These are phyloP conservation scores for Todiramphus chloris DNA, from an alignment of 2,113 vertebrate genomes.

Conservation along the genomic window DNA sequence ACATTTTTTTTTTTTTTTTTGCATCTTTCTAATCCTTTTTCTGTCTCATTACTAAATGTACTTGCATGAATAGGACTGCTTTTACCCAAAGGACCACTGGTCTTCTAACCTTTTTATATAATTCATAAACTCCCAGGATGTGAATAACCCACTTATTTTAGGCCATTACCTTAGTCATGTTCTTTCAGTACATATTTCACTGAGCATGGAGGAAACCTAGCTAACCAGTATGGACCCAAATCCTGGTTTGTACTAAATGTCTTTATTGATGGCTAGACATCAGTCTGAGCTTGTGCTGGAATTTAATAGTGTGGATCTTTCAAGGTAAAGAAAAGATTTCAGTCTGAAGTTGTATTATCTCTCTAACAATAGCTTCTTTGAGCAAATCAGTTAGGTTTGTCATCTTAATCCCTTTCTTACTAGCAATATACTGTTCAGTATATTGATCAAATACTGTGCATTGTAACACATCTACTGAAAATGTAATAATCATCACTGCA, in stretches of 20 bases:
- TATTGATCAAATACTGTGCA: background rate
- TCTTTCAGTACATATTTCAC: background rate
- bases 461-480: background rate
- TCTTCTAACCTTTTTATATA: background rate
- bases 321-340: background rate
- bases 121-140: background rate
- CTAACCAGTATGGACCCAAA: background rate
- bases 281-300: background rate
- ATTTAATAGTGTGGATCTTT: background rate
- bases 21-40: background rate
- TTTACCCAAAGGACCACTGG: background rate
- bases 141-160: background rate
- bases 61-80: background rate
- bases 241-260: background rate
- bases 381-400: background rate
- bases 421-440: background rate
- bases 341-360: background rate
- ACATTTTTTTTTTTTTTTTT: background rate
- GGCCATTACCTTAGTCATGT: background rate
- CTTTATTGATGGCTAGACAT: background rate
- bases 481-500: background rate
- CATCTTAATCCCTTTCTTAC: background rate
- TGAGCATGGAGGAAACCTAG: background rate
- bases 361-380: background rate
- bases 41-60: background rate